These are phyloP conservation scores for Spisula solida DNA, from an alignment of 2,888 invertebrate species.

Conservation along the genomic window DNA sequence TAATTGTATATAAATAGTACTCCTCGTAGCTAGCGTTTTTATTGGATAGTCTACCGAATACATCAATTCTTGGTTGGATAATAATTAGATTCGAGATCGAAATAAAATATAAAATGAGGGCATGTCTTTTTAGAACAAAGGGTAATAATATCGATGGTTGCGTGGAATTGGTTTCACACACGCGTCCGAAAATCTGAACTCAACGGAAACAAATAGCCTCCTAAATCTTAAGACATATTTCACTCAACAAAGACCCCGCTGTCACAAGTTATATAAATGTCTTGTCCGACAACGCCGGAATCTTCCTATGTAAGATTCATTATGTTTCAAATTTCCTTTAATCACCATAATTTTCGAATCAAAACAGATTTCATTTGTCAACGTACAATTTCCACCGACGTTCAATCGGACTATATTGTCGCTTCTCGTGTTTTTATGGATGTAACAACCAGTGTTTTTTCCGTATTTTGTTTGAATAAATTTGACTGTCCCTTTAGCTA, in stretches of 20 bases:
- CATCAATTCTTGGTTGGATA: too few species aligned
- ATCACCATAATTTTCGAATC: conserved; percentile 61
- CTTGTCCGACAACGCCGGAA: conserved; percentile 12
- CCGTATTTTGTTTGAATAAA: conserved; percentile 3
- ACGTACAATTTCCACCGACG: conserved; percentile 37
- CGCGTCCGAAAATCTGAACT: conserved; percentile 1
- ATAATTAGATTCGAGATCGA: not conserved
- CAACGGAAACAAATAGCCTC: not conserved
- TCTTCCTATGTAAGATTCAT: conserved; percentile 29
- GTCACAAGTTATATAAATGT: conserved; percentile 20
- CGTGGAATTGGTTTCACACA: not conserved
- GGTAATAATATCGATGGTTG: not conserved
- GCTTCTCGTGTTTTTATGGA: conserved; percentile 26
- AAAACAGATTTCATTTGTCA: conserved; percentile 60
- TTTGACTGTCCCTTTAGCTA: not conserved
- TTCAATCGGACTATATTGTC: conserved; percentile 34
- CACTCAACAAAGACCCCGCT: not conserved
- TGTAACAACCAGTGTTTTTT: conserved; percentile 26
- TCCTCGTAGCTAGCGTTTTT: too few species aligned
- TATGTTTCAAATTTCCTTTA: conserved; percentile 44
- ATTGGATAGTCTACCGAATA: too few species aligned
- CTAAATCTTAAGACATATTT: conserved; percentile 10
- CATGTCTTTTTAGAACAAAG: conserved; percentile 10
- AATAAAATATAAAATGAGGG: conserved; percentile 4
- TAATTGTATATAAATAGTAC: too few species aligned